Evolutionary conservation across 1,140 invertebrate species (phyloP).

Genomic region (Drosophila sulfurigaster): DNA sequence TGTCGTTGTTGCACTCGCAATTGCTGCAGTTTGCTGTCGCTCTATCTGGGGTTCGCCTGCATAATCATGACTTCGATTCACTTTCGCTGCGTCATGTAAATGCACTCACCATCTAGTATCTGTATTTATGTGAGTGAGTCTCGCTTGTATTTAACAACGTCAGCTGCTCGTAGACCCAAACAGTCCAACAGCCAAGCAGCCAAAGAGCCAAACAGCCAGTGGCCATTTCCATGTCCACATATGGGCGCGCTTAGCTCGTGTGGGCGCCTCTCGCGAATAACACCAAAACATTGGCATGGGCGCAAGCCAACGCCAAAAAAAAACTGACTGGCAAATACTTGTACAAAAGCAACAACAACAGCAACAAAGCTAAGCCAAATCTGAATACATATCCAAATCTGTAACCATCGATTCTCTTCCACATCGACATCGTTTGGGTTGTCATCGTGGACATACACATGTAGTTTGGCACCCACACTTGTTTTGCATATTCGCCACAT

Average conservation of each 20-base stretch:
- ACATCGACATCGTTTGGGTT: constrained; percentile 63
- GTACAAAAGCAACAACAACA: background rate
- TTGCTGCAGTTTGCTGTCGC: constrained; percentile 21
- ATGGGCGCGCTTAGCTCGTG: constrained; percentile 31
- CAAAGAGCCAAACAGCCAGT: constrained; percentile 23
- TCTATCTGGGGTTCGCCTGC: constrained; percentile 57
- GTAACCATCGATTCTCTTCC: constrained; percentile 35
- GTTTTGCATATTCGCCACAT: constrained; percentile 28
- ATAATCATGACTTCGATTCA: constrained; percentile 73
- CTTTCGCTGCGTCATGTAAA: constrained; percentile 81
- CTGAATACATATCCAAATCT: constrained; percentile 36
- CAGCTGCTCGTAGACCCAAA: constrained; percentile 20
- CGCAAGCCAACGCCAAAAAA: constrained; percentile 64
- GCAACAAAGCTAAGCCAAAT: constrained; percentile 26
- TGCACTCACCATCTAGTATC: constrained; percentile 48
- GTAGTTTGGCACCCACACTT: constrained; percentile 75
- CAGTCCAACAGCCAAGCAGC: background rate
- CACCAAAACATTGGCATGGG: constrained; percentile 23
- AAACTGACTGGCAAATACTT: background rate
- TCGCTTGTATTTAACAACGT: constrained; percentile 30
- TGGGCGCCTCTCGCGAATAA: constrained; percentile 34
- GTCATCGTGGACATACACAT: constrained; percentile 74
- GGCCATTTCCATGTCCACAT: constrained; percentile 53
- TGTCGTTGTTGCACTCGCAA: constrained; percentile 41
- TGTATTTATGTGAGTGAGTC: background rate